phyloP scores from a whole-genome alignment of 1,140 invertebrate species.

The Anagrus nilaparvatae region DNA sequence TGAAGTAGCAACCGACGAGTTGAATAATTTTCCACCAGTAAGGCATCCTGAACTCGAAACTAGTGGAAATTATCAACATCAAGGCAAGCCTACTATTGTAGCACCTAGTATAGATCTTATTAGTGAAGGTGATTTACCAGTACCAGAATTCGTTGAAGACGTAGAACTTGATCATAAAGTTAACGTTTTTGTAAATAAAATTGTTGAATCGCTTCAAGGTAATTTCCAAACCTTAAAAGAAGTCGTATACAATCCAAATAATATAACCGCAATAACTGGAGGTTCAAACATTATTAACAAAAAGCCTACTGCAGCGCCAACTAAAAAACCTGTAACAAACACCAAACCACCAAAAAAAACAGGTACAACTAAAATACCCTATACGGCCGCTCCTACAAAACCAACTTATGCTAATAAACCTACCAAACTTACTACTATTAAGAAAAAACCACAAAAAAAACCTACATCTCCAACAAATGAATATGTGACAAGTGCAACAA shows the following conservation, averaged over 20 bases:
- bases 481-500: too few relatives aligned
- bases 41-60: constrained; percentile 69
- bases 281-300: constrained; percentile 21
- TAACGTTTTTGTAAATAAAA: constrained; percentile 69
- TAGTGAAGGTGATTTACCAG: constrained; percentile 55
- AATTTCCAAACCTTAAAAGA: constrained; percentile 72
- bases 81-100: constrained; percentile 39
- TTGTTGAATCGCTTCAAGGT: constrained; percentile 67
- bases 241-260: constrained; percentile 55
- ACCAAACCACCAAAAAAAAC: constrained; percentile 23
- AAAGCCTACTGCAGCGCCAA: constrained; percentile 26
- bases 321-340: constrained; percentile 27
- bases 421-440: constrained; percentile 29
- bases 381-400: constrained; percentile 27
- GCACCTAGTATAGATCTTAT: constrained; percentile 37
- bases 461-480: background rate
- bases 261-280: constrained; percentile 24
- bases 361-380: constrained; percentile 23
- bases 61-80: constrained; percentile 40
- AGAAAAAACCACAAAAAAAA: constrained; percentile 17
- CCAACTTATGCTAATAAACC: constrained; percentile 32
- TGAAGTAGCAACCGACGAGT: constrained; percentile 48
- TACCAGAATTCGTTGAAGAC: constrained; percentile 62
- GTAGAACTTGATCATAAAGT: constrained; percentile 66
- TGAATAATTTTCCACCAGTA: constrained; percentile 73